Conservation (phyloP, 2,113 vertebrate species). For the Pycnonotus jocosus region DNA sequence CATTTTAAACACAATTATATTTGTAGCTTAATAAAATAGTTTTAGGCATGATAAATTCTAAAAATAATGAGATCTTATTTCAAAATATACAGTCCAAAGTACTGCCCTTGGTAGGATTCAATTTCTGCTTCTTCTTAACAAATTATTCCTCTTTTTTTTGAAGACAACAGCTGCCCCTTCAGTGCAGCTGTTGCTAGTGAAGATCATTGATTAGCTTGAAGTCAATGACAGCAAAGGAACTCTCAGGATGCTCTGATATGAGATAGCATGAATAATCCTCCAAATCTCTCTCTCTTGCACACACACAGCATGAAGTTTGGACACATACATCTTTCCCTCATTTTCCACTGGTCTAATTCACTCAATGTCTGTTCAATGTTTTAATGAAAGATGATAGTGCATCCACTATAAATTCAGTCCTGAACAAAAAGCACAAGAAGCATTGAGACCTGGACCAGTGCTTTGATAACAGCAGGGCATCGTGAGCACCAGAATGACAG, state of each 20-base stretch:
- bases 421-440: background rate
- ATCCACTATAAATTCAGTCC: background rate
- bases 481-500: background rate
- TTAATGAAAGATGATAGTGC: background rate
- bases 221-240: constrained; percentile 1
- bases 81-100: background rate
- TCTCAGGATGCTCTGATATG: background rate
- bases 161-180: background rate
- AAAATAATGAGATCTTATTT: background rate
- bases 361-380: background rate
- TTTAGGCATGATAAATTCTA: background rate
- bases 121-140: background rate
- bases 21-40: background rate
- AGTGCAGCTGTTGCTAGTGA: constrained; percentile 9
- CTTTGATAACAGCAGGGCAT: background rate
- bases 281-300: background rate
- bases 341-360: background rate
- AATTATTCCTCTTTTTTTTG: background rate
- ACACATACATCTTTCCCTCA: background rate
- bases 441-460: background rate
- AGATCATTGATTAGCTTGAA: constrained; percentile 42
- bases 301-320: background rate
- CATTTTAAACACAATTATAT: background rate
- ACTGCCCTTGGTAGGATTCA: background rate
- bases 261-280: background rate